Base-by-base conservation (phyloP, 1,140 invertebrate genomes). In the Littorina saxatilis region DNA sequence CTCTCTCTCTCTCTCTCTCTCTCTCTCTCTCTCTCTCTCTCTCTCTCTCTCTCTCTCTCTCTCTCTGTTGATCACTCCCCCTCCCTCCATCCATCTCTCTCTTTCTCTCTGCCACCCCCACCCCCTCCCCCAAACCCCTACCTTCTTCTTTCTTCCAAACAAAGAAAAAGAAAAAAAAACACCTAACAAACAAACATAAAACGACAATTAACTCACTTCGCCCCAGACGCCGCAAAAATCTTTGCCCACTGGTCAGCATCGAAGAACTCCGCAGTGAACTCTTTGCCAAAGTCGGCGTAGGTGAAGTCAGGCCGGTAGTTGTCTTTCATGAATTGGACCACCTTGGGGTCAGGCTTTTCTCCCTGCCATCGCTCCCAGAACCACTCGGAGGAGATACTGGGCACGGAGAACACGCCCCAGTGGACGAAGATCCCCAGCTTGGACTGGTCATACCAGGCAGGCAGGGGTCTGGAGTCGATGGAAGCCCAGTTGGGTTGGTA, bases 371-470 rank as follows among this genome's bases (percentile, higher is more conserved):
- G 66, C 43, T 77, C 80, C 92, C 92, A 92, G 78, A 93, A 91
- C 90, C 89, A 90, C 55, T 90, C 90, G 5, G 82, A 83, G 23
- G 85, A 85, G 83, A 86, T 91, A 40, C 85, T 84, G 9, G 92
- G 92, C 3, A 92, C 92, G 23, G 91, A 91, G 80, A 92, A 92
- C 7, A 92, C 88, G 0, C 92, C 92, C 92, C 92, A 93, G 83
- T 92, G 92, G 13, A 93, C 86, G 82, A 93, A 93, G 40, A 93
- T 93, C n/a, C 92, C 92, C n/a, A 93, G 77, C 85, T 93, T 93
- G 11, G 88, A 88, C 5, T 92, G 86, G 43, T 93, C 92, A 83
- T 88, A 93, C 92, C 92, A 93, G n/a, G 29, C 17, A 3, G 92
- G 92, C 15, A 93, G 81, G 1, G 92, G 92, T 39, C 92, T 85